Evolutionary conservation across 2,113 vertebrate genomes (phyloP), one percentile per base, ranked within the genome.

Genomic region (Pimephales promelas): DNA sequence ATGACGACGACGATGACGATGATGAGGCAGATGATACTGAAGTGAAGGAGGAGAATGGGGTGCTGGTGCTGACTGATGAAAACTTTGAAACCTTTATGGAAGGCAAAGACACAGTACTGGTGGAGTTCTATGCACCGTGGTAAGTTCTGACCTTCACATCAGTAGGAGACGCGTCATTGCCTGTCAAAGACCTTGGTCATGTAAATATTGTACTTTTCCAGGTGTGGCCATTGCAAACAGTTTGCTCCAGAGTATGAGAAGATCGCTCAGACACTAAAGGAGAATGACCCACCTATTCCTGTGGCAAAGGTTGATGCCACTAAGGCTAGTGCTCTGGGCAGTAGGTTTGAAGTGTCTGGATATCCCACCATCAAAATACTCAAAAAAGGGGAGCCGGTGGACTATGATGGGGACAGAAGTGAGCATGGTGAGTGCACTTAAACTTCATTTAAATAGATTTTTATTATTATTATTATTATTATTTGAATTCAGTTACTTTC

Each of bases 111-210:
- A 96, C 95, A 0, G 96, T 99, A 24, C 92, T 99, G 43, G 88
- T 99, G 64, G 98, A 99, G 91, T 99, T 99, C 89, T 99, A 99
- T 0, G 98, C 98, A 0, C 98, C 98, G 0, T 99, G 98, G 98
- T 99, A 84, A 81, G 93, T 88, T 24, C 1, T 24, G 57, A 28
- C n/a, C 11, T 57, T 26, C 22, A 7, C 31, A 73, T 40, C 5
- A 34, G 24, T 9, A 45, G n/a, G 18, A n/a, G 13, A 74, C n/a
- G 18, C n/a, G 9, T 66, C 24, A 79, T 9, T 2, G 16, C n/a
- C 10, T 81, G 22, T 45, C 28, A 14, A 64, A 54, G 64, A 20
- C 5, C 22, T 59, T 76, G n/a, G 24, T 64, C 68, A 49, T 85
- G 56, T 56, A 83, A 83, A 75, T 79, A 31, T 16, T 31, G 54